phyloP scores from a whole-genome alignment of 2,113 vertebrate species.

The Myrmecobius fasciatus region DNA sequence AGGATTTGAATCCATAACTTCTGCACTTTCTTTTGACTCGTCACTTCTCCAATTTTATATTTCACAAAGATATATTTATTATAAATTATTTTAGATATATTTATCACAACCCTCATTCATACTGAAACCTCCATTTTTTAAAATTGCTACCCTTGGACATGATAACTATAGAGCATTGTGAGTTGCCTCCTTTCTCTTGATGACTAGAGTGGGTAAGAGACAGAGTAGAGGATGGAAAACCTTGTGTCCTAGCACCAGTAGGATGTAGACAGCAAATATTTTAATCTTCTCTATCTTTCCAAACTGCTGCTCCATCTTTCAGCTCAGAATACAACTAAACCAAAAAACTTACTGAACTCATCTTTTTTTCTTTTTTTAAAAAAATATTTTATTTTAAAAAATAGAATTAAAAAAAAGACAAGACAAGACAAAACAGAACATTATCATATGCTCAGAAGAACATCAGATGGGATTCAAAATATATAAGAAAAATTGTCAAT shows the following conservation, averaged over 20 bases:
- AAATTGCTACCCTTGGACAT: neutral
- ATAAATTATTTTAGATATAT: neutral
- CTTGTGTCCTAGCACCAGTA: neutral
- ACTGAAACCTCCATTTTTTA: neutral
- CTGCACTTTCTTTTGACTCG: neutral
- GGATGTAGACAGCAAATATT: neutral
- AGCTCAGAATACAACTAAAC: neutral
- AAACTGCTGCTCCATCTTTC: neutral
- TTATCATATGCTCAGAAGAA: too few species aligned
- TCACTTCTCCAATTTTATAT: neutral
- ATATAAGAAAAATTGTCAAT: too few species aligned
- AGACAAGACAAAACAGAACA: too few species aligned
- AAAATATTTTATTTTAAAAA: too few species aligned
- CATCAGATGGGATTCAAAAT: too few species aligned
- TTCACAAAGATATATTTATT: neutral
- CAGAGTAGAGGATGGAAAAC: neutral
- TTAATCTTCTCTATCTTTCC: neutral
- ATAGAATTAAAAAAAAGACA: too few species aligned
- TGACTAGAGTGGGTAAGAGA: neutral
- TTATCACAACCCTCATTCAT: neutral
- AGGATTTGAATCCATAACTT: neutral
- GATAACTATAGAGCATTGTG: neutral
- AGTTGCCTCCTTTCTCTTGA: neutral
- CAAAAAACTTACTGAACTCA: too few species aligned
- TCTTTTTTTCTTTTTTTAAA: too few species aligned